Evolutionary conservation across 2,113 vertebrate species (phyloP).

Genomic region (Heptranchias perlo): DNA sequence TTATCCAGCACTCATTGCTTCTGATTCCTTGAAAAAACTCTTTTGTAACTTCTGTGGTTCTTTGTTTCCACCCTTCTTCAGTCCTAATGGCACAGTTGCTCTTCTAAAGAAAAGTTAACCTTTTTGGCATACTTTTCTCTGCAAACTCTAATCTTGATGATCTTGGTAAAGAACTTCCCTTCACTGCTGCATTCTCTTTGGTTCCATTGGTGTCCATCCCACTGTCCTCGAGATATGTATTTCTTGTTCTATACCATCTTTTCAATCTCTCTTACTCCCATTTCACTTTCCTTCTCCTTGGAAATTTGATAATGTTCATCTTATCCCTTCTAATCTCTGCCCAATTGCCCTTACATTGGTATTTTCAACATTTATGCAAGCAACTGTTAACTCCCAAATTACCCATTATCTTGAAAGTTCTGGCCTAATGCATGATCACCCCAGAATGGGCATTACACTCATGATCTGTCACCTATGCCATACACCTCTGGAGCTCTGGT

Average conservation of each 20-base stretch:
- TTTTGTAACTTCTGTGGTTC: no score
- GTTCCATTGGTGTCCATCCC: not conserved
- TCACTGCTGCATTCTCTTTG: no score
- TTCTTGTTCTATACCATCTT: not conserved
- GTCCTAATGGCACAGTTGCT: no score
- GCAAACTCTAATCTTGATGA: no score
- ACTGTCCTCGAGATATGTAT: not conserved
- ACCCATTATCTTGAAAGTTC: not conserved
- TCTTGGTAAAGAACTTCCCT: no score
- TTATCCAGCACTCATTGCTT: no score
- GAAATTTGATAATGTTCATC: not conserved
- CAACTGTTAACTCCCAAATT: not conserved
- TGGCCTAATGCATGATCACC: no score
- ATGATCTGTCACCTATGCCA: not conserved
- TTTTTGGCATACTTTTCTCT: no score
- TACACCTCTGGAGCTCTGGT: not conserved
- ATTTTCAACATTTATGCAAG: not conserved
- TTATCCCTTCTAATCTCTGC: not conserved
- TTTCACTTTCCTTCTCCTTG: not conserved
- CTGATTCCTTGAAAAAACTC: no score
- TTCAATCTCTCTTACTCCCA: not conserved
- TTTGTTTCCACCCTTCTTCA: no score
- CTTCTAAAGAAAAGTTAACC: no score
- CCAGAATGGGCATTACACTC: not conserved
- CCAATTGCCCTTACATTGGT: not conserved